Conservation (phyloP, 2,797 vertebrate genomes). For the Cichlasoma orientale region DNA sequence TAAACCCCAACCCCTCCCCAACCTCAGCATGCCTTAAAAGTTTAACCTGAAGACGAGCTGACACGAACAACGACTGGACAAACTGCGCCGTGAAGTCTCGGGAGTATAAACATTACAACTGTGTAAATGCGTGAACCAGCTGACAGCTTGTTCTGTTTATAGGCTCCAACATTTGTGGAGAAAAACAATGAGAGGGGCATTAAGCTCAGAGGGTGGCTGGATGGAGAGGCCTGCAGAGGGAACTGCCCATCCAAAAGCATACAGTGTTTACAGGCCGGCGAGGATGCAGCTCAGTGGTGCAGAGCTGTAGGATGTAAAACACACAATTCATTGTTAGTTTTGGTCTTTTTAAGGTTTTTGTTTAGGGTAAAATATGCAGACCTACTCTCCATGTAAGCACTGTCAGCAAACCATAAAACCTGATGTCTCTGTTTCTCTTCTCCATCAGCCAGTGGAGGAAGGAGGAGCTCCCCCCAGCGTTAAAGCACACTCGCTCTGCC, state of each 20-base stretch:
- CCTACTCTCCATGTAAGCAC: no score
- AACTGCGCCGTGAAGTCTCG: background rate
- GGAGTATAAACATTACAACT: background rate
- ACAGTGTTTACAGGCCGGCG: background rate
- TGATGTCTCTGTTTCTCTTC: background rate
- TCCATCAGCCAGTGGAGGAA: slow-evolving; percentile 1
- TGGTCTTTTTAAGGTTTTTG: no score
- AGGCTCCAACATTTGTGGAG: background rate
- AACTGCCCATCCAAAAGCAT: background rate
- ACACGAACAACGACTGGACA: no score
- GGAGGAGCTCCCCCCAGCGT: slow-evolving; percentile 2
- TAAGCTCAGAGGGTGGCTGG: background rate
- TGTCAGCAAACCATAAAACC: background rate
- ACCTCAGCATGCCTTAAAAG: background rate
- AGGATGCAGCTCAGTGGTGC: background rate
- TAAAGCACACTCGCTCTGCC: slow-evolving; percentile 51
- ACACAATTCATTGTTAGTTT: background rate
- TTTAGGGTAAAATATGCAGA: no score
- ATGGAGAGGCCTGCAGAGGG: background rate
- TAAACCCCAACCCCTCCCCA: background rate
- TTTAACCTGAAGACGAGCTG: background rate
- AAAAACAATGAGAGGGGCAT: background rate
- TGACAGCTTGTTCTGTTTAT: background rate
- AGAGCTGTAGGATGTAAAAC: background rate
- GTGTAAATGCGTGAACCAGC: background rate